Percentiles rank a stretch among this genome's conserved stretches.
phyloP scores from a whole-genome alignment of 2,888 invertebrate species.

The Synanthedon andrenaeformis region DNA sequence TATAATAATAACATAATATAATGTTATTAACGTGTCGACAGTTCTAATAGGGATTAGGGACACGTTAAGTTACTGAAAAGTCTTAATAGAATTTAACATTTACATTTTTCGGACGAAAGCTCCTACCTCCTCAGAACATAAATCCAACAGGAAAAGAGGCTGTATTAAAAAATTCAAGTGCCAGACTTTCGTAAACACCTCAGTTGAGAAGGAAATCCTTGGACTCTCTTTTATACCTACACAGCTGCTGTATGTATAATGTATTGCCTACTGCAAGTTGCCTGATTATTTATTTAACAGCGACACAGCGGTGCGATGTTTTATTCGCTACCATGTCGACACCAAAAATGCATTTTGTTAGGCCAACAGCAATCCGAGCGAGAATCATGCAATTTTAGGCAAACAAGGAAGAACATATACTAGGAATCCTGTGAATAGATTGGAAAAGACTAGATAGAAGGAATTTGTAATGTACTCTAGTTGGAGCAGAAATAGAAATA shows the following conservation, averaged over 20 bases:
- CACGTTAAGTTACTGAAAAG: too few species aligned
- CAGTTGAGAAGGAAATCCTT: conserved; percentile 27
- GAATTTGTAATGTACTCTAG: too few species aligned
- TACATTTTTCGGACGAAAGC: too few species aligned
- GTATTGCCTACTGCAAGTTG: conserved; percentile 19
- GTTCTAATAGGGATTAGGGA: too few species aligned
- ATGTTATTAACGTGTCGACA: too few species aligned
- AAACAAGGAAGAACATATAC: too few species aligned
- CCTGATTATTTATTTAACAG: conserved; percentile 33
- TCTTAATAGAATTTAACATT: too few species aligned
- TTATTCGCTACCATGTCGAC: conserved; percentile 19
- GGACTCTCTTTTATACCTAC: conserved; percentile 19
- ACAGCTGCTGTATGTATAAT: background rate
- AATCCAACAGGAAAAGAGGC: background rate
- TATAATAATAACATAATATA: too few species aligned
- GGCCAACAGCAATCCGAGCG: background rate
- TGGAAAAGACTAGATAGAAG: too few species aligned
- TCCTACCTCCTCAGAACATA: background rate
- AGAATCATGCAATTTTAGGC: background rate
- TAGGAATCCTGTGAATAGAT: too few species aligned
- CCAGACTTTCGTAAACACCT: conserved; percentile 8
- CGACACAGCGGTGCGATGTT: conserved; percentile 18
- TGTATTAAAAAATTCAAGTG: background rate
- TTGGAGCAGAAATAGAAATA: too few species aligned
- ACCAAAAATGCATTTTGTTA: conserved; percentile 1